phyloP scores from a whole-genome alignment of 2,888 invertebrate genomes.

The Dryococelus australis region DNA sequence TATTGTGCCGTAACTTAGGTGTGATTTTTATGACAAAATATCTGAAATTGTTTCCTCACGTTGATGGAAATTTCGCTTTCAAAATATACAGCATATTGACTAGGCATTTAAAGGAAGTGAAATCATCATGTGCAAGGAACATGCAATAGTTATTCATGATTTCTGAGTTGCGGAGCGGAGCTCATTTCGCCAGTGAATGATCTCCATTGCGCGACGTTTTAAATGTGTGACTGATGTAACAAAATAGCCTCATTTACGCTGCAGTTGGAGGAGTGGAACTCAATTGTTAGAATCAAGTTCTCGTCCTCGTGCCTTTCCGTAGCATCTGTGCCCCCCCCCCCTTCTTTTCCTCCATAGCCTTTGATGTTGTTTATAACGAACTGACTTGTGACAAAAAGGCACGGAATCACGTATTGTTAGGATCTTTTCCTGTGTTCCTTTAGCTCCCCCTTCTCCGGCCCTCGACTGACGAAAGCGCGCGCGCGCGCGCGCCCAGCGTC shows the following conservation, averaged over 20 bases:
- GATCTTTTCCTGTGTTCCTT: neutral
- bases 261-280: neutral
- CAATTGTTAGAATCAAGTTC: slow-evolving; percentile 10
- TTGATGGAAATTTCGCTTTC: no score
- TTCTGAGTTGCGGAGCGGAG: neutral
- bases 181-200: neutral
- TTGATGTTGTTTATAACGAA: slow-evolving; percentile 16
- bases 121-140: no score
- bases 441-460: neutral
- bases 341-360: neutral
- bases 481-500: neutral
- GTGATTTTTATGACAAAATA: no score
- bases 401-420: neutral
- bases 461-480: neutral
- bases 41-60: no score
- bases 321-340: neutral
- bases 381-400: neutral
- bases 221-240: neutral
- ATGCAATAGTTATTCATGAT: neutral
- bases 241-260: neutral
- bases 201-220: neutral
- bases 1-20: no score
- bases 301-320: neutral
- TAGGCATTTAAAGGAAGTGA: no score
- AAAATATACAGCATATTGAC: no score